phyloP scores from a whole-genome alignment of 2,113 vertebrate species.

The Rana temporaria region DNA sequence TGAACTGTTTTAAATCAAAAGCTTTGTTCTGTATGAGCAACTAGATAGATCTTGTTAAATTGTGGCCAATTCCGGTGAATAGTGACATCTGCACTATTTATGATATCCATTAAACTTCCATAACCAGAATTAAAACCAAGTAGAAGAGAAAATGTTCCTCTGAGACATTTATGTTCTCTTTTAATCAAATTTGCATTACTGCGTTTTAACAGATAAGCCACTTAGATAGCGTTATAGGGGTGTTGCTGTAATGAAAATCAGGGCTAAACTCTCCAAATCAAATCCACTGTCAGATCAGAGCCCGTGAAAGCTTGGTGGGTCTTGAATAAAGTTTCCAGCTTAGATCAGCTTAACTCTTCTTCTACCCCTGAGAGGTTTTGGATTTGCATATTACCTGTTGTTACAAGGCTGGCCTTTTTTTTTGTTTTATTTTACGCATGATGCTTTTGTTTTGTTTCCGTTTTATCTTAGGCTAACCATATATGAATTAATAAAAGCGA shows the following conservation, averaged over 20 bases:
- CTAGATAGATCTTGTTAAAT: conserved; percentile 45
- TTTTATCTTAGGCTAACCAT: not conserved
- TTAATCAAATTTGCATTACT: conserved; percentile 49
- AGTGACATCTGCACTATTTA: conserved; percentile 46
- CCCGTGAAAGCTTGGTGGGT: conserved; percentile 28
- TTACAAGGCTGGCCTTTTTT: conserved; percentile 12
- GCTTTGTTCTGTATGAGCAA: conserved; percentile 21
- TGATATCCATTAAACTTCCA: conserved; percentile 49
- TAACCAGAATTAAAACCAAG: conserved; percentile 47
- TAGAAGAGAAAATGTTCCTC: conserved; percentile 23
- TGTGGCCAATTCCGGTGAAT: conserved; percentile 32
- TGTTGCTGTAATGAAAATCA: conserved; percentile 46
- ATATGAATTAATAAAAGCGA: too few relatives aligned
- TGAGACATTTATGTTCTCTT: conserved; percentile 49
- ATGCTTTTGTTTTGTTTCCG: conserved; percentile 10
- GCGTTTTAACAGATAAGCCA: conserved; percentile 31
- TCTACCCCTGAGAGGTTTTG: conserved; percentile 39
- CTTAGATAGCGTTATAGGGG: conserved; percentile 37
- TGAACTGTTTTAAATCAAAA: not conserved
- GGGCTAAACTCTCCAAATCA: conserved; percentile 27
- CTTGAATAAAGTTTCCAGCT: conserved; percentile 42
- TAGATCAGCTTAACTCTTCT: conserved; percentile 41
- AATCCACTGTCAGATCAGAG: conserved; percentile 7
- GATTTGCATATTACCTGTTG: conserved; percentile 28
- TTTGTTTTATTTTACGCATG: conserved; percentile 30